These are phyloP conservation scores for Antechinus flavipes DNA, from an alignment of 2,113 vertebrate genomes.

Conservation along the genomic window DNA sequence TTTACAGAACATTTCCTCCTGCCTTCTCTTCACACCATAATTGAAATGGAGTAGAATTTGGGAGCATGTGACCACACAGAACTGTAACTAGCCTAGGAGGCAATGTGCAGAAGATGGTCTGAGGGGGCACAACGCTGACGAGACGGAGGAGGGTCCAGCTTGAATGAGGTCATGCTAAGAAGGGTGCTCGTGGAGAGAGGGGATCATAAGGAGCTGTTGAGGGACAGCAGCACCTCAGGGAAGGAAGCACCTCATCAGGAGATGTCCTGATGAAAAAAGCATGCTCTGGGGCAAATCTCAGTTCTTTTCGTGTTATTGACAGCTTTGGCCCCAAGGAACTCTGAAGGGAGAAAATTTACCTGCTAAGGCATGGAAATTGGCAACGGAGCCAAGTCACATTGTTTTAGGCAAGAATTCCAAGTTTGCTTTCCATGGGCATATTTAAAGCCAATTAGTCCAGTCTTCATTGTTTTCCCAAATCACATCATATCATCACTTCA, in stretches of 20 bases:
- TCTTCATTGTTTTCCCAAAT: constrained; percentile 72
- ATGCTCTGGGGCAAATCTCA: neutral
- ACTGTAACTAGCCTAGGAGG: neutral
- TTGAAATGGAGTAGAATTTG: neutral
- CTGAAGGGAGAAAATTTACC: neutral
- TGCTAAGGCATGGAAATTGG: neutral
- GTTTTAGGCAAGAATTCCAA: constrained; percentile 44
- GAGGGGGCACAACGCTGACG: neutral
- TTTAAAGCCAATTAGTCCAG: constrained; percentile 72
- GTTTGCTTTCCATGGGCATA: constrained; percentile 40
- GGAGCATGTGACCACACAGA: too few species aligned
- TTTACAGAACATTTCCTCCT: neutral
- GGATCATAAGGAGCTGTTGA: neutral
- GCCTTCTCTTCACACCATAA: neutral
- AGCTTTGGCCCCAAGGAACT: neutral
- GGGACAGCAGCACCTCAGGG: neutral
- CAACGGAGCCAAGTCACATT: neutral
- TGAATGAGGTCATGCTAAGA: neutral
- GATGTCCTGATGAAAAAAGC: neutral
- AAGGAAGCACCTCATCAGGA: neutral
- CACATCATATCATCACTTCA: constrained; percentile 59
- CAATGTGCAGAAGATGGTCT: neutral
- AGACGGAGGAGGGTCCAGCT: neutral
- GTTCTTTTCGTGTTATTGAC: neutral
- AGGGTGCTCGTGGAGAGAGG: neutral